Conservation (phyloP, 2,797 vertebrate species). For the Epinephelus awoara region DNA sequence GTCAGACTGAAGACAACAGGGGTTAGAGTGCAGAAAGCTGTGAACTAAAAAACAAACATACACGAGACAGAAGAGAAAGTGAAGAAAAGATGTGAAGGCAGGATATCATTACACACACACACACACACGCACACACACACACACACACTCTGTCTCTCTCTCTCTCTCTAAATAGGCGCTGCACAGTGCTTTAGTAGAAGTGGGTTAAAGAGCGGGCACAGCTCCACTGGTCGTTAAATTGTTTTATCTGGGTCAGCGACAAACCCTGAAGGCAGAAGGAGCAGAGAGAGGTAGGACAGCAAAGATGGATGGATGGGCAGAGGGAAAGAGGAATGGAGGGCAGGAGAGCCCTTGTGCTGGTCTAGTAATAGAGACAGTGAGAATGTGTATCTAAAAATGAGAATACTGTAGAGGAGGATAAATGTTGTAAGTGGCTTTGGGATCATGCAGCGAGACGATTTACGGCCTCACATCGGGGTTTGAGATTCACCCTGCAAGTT, state of each 20-base stretch:
- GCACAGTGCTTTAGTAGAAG: constrained; percentile 41
- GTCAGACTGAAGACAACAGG: constrained; percentile 3
- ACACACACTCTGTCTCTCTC: too few relatives aligned
- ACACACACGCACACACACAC: too few relatives aligned
- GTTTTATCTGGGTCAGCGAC: constrained; percentile 76
- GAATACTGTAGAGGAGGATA: constrained; percentile 5
- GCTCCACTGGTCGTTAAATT: constrained; percentile 47
- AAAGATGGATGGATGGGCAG: constrained; percentile 68
- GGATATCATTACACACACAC: constrained; percentile 9
- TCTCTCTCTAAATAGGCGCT: background rate
- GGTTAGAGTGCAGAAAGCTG: constrained; percentile 27
- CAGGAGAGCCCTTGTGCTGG: constrained; percentile 49
- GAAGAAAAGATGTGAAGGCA: constrained; percentile 20
- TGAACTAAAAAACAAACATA: constrained; percentile 28
- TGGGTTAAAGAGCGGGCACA: constrained; percentile 46
- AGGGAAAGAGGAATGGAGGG: constrained; percentile 57
- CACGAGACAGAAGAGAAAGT: constrained; percentile 8
- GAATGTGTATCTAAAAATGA: constrained; percentile 8
- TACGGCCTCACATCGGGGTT: constrained; percentile 17
- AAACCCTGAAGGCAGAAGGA: constrained; percentile 65
- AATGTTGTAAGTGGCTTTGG: constrained; percentile 9
- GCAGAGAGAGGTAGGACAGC: constrained; percentile 46
- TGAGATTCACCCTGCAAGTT: constrained; percentile 3
- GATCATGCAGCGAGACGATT: constrained; percentile 9
- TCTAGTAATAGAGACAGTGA: constrained; percentile 51